Percentiles rank a stretch among this genome's conserved stretches.
phyloP scores from a whole-genome alignment of 2,113 vertebrate genomes.

The Lepus timidus region DNA sequence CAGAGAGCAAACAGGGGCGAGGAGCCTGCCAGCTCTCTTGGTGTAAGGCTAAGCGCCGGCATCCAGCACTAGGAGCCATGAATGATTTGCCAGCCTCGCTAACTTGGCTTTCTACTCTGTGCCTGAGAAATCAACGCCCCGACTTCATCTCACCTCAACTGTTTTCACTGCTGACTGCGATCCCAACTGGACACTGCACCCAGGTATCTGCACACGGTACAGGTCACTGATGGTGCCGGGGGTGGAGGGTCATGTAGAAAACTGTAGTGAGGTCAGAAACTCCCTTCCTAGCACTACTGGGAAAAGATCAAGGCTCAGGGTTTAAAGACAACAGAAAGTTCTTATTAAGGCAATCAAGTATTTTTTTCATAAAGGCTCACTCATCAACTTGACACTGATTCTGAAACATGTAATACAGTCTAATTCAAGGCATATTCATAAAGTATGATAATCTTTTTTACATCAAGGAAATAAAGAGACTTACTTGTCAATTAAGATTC shows the following conservation, averaged over 20 bases:
- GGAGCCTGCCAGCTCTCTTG: background rate
- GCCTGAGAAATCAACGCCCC: background rate
- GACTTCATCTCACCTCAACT: background rate
- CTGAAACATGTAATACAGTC: conserved; percentile 2
- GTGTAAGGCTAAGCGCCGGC: background rate
- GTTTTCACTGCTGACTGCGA: conserved; percentile 16
- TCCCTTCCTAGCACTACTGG: background rate
- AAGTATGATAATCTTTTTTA: conserved; percentile 19
- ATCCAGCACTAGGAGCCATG: background rate
- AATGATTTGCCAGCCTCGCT: background rate
- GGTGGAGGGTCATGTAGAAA: background rate
- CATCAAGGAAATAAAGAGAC: conserved; percentile 29
- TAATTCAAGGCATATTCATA: conserved; percentile 31
- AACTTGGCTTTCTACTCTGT: background rate
- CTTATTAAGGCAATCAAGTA: background rate
- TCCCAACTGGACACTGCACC: background rate
- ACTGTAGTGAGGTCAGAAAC: background rate
- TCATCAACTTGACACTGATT: conserved; percentile 36
- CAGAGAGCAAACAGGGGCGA: background rate
- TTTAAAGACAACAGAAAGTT: conserved; percentile 50
- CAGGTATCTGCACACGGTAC: background rate
- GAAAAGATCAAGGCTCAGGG: background rate
- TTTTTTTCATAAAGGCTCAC: conserved; percentile 12
- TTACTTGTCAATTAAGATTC: background rate
- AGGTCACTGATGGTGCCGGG: background rate